A percentile compares a stretch with the other conserved stretches of the same genome.
Conservation (phyloP, 2,888 invertebrate genomes). For the Eupithecia dodoneata region DNA sequence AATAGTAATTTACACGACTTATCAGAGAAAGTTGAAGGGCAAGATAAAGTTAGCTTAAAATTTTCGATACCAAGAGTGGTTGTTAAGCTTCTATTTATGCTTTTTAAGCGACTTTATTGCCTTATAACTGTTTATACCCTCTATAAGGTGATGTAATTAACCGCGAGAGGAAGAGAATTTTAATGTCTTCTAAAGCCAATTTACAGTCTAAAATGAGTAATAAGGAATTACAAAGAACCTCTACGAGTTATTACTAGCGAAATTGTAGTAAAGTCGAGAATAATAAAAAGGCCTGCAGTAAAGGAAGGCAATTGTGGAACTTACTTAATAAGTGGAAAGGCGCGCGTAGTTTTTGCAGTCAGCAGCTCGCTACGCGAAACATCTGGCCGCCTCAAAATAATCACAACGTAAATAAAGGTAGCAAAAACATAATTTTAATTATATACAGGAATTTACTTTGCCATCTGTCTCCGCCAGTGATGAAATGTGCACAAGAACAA, state of each 20-base stretch:
- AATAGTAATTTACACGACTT: conserved; percentile 67
- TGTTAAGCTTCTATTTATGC: neutral
- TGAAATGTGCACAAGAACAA: conserved; percentile 73
- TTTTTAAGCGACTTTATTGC: conserved; percentile 37
- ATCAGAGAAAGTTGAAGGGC: conserved; percentile 76
- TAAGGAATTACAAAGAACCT: conserved; percentile 10
- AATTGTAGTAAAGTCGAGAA: conserved; percentile 13
- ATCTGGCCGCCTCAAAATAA: conserved; percentile 53
- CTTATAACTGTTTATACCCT: conserved; percentile 20
- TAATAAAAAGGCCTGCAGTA: conserved; percentile 24
- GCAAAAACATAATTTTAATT: conserved; percentile 71
- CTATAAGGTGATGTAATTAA: neutral
- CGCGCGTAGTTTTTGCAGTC: conserved; percentile 65
- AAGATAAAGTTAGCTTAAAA: conserved; percentile 48
- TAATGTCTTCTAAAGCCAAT: conserved; percentile 15
- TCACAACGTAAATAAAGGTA: conserved; percentile 39
- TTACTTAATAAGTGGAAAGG: conserved; percentile 69
- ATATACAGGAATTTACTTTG: conserved; percentile 61
- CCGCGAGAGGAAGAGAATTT: conserved; percentile 10
- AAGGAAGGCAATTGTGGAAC: conserved; percentile 60
- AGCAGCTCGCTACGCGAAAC: conserved; percentile 53
- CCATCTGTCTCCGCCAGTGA: conserved; percentile 67
- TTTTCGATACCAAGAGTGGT: conserved; percentile 32
- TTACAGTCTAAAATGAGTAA: conserved; percentile 17
- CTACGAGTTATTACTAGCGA: conserved; percentile 6